Evolutionary conservation across 37 sponge, comb jelly and placozoan genomes (phyloP).

Genomic region (Mnemiopsis leidyi): DNA sequence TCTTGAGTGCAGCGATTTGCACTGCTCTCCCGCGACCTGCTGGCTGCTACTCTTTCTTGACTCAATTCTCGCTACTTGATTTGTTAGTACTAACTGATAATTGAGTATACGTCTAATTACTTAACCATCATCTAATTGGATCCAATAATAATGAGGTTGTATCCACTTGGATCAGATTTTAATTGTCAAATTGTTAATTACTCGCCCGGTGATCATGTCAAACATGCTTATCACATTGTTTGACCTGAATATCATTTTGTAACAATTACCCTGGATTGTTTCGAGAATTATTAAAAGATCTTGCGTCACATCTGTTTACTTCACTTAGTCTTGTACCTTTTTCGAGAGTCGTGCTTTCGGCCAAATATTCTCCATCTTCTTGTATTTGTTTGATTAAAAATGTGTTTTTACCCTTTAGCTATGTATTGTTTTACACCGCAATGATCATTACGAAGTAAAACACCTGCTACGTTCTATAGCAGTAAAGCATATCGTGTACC

Average conservation of each 20-base stretch:
- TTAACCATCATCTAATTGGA: not conserved
- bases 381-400: too few species aligned
- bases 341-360: too few species aligned
- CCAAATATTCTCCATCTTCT: too few species aligned
- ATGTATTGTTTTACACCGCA: too few species aligned
- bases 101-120: not conserved
- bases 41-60: not conserved
- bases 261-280: not conserved
- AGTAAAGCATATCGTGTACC: too few species aligned
- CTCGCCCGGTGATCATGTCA: not conserved
- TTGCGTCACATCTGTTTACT: too few species aligned
- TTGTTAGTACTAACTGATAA: not conserved
- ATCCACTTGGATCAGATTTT: slow-evolving; percentile 32
- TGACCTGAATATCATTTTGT: not conserved
- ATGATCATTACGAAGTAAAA: too few species aligned
- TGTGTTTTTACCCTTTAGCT: too few species aligned
- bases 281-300: too few species aligned
- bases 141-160: not conserved
- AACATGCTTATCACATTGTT: not conserved
- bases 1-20: not conserved
- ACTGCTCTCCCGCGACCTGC: not conserved
- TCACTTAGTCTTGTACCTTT: too few species aligned
- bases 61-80: too few species aligned
- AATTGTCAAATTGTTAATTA: not conserved
- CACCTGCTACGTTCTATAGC: too few species aligned